A percentile compares a stretch with the other conserved stretches of the same genome.
These are phyloP conservation scores for Cacatua alba DNA, from an alignment of 2,113 vertebrate species.

Conservation along the genomic window DNA sequence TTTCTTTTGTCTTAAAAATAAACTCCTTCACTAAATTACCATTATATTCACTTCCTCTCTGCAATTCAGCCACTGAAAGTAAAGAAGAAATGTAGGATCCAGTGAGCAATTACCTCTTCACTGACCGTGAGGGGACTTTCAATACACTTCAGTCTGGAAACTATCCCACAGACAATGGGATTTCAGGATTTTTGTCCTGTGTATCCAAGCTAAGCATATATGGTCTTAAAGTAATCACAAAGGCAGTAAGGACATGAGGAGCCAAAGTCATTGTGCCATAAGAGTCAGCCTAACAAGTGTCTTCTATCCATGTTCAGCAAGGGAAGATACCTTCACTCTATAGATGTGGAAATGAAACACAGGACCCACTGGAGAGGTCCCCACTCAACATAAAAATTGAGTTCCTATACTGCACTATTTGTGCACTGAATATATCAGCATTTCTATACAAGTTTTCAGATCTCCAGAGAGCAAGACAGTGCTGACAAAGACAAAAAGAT, in stretches of 20 bases:
- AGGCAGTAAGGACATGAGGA: background rate
- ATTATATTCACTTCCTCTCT: background rate
- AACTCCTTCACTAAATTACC: background rate
- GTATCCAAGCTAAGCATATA: background rate
- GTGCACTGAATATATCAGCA: background rate
- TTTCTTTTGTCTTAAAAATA: background rate
- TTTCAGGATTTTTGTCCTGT: background rate
- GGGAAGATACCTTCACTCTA: background rate
- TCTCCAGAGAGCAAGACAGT: background rate
- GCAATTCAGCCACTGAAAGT: background rate
- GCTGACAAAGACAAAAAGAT: background rate
- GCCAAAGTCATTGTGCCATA: background rate
- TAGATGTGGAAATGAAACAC: background rate
- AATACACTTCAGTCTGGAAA: background rate
- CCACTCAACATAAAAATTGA: background rate
- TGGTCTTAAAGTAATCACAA: background rate
- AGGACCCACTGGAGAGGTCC: background rate
- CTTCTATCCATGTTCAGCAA: background rate
- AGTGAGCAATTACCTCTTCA: background rate
- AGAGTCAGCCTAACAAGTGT: background rate
- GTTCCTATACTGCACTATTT: background rate
- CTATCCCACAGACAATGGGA: background rate
- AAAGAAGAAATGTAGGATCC: background rate
- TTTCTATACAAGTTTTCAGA: background rate
- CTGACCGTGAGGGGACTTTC: fast-evolving